Conservation (phyloP, 2,888 invertebrate genomes). For the Drosophila mimetica region DNA sequence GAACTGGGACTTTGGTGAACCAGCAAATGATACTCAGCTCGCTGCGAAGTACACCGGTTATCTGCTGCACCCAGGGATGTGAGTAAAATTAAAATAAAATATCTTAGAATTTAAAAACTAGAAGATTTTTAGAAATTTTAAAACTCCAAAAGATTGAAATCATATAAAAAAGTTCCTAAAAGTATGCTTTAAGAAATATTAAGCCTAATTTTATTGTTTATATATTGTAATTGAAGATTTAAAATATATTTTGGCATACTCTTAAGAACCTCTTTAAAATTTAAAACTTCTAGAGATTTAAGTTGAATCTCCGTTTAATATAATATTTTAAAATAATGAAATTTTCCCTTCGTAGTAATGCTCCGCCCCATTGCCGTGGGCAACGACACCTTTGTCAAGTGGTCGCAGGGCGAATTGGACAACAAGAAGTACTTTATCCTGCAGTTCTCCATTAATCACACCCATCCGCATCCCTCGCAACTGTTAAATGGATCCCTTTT, state of each 20-base stretch:
- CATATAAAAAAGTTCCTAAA: background rate
- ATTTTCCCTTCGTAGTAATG: slow-evolving; percentile 56
- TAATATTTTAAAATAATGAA: background rate
- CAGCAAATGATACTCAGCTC: slow-evolving; percentile 82
- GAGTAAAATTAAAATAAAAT: slow-evolving; percentile 49
- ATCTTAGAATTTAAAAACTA: too few species aligned
- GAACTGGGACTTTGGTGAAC: slow-evolving; percentile 64
- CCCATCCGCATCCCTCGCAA: slow-evolving; percentile 78
- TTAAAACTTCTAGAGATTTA: background rate
- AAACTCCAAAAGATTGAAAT: too few species aligned
- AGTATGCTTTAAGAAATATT: background rate
- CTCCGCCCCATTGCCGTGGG: slow-evolving; percentile 76
- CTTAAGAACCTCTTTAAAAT: too few species aligned
- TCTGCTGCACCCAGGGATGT: slow-evolving; percentile 84
- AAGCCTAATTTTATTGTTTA: too few species aligned
- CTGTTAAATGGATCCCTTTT: slow-evolving; percentile 61
- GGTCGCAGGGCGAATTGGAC: slow-evolving; percentile 79
- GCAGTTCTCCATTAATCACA: slow-evolving; percentile 81
- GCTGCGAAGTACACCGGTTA: slow-evolving; percentile 80
- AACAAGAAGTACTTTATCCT: slow-evolving; percentile 82
- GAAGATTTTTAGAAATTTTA: background rate
- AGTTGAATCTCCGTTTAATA: background rate
- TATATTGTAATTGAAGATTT: too few species aligned
- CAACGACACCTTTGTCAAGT: slow-evolving; percentile 80
- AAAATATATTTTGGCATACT: too few species aligned